These are phyloP conservation scores for Helostoma temminkii DNA, from an alignment of 2,797 vertebrate genomes.

Conservation along the genomic window DNA sequence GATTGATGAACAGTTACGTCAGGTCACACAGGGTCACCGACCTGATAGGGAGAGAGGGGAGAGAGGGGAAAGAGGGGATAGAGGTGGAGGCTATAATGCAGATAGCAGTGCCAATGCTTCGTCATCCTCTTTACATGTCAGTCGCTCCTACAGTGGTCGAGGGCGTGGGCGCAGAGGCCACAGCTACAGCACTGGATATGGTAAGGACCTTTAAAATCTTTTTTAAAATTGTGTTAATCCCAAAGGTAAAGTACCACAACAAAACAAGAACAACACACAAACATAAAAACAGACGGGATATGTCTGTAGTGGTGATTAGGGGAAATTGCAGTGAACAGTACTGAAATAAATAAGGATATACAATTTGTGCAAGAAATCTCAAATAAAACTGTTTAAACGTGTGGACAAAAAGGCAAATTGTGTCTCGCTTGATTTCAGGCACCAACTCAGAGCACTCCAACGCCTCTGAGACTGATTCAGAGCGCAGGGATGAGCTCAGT, in stretches of 20 bases:
- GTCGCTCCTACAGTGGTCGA: conserved; percentile 93
- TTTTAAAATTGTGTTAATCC: too few species aligned
- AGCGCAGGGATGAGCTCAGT: conserved; percentile 95
- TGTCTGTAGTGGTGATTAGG: too few species aligned
- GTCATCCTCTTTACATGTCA: conserved; percentile 84
- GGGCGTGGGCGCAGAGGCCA: conserved; percentile 93
- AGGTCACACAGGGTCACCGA: conserved; percentile 95
- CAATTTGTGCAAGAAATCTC: not conserved
- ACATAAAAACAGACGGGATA: too few species aligned
- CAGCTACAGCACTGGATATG: conserved; percentile 94
- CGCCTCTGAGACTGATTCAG: conserved; percentile 96
- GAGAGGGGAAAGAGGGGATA: conserved; percentile 75
- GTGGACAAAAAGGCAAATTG: not conserved
- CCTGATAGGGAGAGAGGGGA: conserved; percentile 85
- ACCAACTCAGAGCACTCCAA: conserved; percentile 98
- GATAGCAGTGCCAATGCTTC: conserved; percentile 87
- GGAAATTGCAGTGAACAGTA: too few species aligned
- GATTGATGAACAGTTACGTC: conserved; percentile 96
- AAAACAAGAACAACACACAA: too few species aligned
- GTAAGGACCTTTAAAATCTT: conserved; percentile 72
- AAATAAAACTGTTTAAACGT: not conserved
- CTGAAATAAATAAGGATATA: too few species aligned
- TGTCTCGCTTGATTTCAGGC: conserved; percentile 79
- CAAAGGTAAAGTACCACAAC: too few species aligned
- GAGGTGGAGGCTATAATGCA: conserved; percentile 84